Percentiles rank a stretch among this genome's conserved stretches.
Evolutionary conservation across 2,797 vertebrate genomes (phyloP).

Genomic region (Salmo trutta): DNA sequence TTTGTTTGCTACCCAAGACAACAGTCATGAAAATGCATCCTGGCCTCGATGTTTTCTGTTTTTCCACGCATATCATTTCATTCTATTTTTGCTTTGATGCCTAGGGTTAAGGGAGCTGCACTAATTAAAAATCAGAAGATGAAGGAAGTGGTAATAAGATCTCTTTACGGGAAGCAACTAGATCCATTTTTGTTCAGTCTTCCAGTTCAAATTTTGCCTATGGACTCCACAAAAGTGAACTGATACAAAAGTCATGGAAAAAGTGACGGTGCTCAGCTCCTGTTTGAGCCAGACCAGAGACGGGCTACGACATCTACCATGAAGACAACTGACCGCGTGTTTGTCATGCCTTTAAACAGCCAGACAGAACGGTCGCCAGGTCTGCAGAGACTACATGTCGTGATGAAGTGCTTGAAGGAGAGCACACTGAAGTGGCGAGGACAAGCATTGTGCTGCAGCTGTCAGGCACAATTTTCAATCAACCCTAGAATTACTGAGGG

Average conservation of each 20-base stretch:
- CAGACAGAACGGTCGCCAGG: neutral
- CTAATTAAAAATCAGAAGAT: neutral
- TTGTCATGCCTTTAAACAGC: neutral
- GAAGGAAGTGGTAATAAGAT: neutral
- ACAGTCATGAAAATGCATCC: neutral
- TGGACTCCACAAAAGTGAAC: neutral
- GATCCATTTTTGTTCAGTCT: neutral
- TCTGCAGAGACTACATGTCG: neutral
- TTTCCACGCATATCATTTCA: neutral
- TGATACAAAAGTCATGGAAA: neutral
- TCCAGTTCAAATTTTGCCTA: neutral
- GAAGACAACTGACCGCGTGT: neutral
- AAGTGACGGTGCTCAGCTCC: neutral
- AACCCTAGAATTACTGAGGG: conserved; percentile 47
- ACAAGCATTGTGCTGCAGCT: conserved; percentile 35
- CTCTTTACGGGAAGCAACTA: neutral
- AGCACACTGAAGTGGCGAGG: neutral
- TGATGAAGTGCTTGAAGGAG: neutral
- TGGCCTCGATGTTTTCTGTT: neutral
- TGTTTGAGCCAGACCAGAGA: neutral
- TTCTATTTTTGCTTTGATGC: neutral
- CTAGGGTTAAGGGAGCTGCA: neutral
- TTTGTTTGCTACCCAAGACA: conserved; percentile 2
- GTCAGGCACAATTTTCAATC: conserved; percentile 52
- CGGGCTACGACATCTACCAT: neutral